These are phyloP conservation scores for Poliocrania exsul DNA, from an alignment of 2,797 vertebrate genomes.

Conservation along the genomic window DNA sequence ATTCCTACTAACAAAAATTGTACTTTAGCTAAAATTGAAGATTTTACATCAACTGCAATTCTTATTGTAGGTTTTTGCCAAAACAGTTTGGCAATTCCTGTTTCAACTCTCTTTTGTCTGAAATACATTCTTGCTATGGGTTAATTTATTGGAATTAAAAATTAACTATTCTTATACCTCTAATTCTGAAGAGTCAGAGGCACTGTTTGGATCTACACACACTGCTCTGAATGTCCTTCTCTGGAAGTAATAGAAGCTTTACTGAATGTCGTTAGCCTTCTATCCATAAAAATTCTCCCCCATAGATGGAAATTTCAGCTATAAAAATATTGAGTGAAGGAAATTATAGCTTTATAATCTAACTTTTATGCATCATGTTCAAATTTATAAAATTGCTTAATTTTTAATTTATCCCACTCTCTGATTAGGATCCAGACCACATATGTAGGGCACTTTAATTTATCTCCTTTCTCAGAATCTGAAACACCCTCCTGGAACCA, in stretches of 20 bases:
- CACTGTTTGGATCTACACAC: neutral
- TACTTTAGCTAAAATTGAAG: neutral
- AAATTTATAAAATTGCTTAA: conserved; percentile 2
- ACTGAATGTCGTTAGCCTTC: neutral
- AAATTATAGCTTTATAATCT: neutral
- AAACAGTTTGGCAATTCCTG: neutral
- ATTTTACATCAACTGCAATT: neutral
- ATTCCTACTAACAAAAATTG: neutral
- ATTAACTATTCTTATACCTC: neutral
- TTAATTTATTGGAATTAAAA: neutral
- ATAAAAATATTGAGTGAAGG: conserved; percentile 13
- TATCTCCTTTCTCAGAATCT: conserved; percentile 1
- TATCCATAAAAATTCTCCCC: neutral
- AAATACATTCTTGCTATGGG: neutral
- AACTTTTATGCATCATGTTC: neutral
- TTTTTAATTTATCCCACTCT: neutral
- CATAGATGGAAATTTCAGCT: neutral
- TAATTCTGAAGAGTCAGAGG: neutral
- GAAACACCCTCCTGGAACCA: neutral
- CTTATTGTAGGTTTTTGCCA: neutral
- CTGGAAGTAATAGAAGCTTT: neutral
- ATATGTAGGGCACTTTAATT: neutral
- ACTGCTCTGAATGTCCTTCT: neutral
- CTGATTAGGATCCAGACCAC: neutral
- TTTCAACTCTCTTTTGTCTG: neutral